A percentile compares a stretch with the other conserved stretches of the same genome.
phyloP scores from a whole-genome alignment of 2,113 vertebrate species.

The Sialia sialis region DNA sequence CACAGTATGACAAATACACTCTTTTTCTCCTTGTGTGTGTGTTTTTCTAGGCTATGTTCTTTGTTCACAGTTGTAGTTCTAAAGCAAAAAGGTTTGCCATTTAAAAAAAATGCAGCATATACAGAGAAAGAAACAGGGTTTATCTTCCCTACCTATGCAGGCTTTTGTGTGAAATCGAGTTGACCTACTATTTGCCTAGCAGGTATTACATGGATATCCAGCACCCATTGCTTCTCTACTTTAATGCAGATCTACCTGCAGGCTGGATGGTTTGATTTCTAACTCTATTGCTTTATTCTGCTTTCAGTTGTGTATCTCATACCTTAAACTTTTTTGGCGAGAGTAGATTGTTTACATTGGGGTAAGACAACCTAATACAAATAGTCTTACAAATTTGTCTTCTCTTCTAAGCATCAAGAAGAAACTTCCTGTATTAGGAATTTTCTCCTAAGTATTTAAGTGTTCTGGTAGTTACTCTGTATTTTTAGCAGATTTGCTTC shows the following conservation, averaged over 20 bases:
- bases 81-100: background rate
- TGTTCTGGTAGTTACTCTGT: background rate
- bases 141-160: background rate
- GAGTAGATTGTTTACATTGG: background rate
- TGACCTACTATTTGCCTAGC: background rate
- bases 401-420: background rate
- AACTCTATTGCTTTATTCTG: background rate
- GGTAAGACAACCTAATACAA: background rate
- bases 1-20: background rate
- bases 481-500: background rate
- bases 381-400: background rate
- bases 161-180: background rate
- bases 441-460: background rate
- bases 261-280: background rate
- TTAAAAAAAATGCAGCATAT: accelerated
- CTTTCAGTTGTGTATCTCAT: background rate
- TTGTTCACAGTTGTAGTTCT: background rate
- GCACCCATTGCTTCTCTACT: background rate
- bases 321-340: background rate
- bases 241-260: background rate
- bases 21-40: background rate
- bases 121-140: background rate
- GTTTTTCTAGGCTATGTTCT: background rate
- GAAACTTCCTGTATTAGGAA: background rate
- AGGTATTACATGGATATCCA: accelerated